Evolutionary conservation across 2,797 vertebrate genomes (phyloP).

Genomic region (Rousettus madagascariensis): DNA sequence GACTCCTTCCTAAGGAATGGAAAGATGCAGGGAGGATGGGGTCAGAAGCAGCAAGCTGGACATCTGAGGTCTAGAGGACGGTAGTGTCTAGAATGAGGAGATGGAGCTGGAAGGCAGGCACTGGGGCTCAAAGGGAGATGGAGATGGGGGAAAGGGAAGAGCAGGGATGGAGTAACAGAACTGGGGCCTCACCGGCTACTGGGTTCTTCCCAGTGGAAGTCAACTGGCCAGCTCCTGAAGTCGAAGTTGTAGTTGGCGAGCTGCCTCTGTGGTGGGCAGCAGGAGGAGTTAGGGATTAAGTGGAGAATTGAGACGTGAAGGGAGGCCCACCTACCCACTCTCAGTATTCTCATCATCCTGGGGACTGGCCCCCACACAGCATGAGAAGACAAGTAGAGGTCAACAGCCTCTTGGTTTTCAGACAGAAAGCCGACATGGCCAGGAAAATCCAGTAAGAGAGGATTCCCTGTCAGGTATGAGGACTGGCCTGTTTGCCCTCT

Average conservation of each 20-base stretch:
- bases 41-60: background rate
- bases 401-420: background rate
- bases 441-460: background rate
- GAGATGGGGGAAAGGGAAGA: background rate
- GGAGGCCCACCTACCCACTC: background rate
- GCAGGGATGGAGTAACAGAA: background rate
- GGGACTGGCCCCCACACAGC: background rate
- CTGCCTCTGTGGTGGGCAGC: conserved; percentile 85
- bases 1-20: conserved; percentile 85
- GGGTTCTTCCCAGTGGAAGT: conserved; percentile 91
- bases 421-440: background rate
- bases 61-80: background rate
- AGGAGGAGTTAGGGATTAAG: background rate
- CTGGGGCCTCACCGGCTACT: conserved; percentile 76
- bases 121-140: too few species aligned
- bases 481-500: background rate
- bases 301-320: background rate
- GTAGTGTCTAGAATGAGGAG: background rate
- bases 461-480: background rate
- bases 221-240: conserved; percentile 92
- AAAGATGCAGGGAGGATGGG: background rate
- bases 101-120: background rate
- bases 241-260: conserved; percentile 92
- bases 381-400: background rate
- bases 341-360: too few species aligned